Conservation (phyloP, 1,140 invertebrate species). For the Drosophila ironensis region DNA sequence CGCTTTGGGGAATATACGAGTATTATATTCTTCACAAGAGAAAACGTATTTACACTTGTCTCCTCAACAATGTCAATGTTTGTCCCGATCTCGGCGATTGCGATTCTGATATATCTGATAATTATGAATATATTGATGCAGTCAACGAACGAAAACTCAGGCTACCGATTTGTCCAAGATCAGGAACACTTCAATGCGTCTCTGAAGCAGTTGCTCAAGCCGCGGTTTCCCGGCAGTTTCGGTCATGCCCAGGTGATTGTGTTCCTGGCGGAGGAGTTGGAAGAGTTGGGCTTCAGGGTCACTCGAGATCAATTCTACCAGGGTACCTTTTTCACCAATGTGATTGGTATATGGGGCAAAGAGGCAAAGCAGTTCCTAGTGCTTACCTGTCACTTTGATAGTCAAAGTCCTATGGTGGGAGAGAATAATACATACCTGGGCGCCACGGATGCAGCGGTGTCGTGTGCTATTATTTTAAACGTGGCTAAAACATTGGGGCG, state of each 20-base stretch:
- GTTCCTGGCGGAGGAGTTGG: conserved; percentile 82
- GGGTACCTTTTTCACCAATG: conserved; percentile 87
- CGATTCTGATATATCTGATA: too few relatives aligned
- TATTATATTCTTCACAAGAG: too few relatives aligned
- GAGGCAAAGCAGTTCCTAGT: conserved; percentile 92
- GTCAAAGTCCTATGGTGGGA: conserved; percentile 80
- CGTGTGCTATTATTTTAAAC: conserved; percentile 97
- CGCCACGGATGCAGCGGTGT: conserved; percentile 98
- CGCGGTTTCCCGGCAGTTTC: conserved; percentile 87
- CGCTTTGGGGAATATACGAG: too few relatives aligned
- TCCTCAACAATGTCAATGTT: too few relatives aligned
- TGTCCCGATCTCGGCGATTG: too few relatives aligned
- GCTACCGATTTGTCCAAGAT: conserved; percentile 72
- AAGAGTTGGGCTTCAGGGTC: conserved; percentile 8
- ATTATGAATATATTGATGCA: too few relatives aligned
- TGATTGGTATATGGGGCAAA: conserved; percentile 88
- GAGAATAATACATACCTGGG: conserved; percentile 76
- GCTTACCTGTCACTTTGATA: conserved; percentile 98
- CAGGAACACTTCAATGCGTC: conserved; percentile 85
- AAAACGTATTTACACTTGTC: too few relatives aligned
- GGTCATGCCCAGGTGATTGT: conserved; percentile 87
- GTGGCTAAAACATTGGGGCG: conserved; percentile 85
- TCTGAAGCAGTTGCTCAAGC: conserved; percentile 87
- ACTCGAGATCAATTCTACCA: not conserved
- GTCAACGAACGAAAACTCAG: not conserved